Evolutionary conservation across 2,888 invertebrate genomes (phyloP).

Genomic region (Habrosyne pyritoides): DNA sequence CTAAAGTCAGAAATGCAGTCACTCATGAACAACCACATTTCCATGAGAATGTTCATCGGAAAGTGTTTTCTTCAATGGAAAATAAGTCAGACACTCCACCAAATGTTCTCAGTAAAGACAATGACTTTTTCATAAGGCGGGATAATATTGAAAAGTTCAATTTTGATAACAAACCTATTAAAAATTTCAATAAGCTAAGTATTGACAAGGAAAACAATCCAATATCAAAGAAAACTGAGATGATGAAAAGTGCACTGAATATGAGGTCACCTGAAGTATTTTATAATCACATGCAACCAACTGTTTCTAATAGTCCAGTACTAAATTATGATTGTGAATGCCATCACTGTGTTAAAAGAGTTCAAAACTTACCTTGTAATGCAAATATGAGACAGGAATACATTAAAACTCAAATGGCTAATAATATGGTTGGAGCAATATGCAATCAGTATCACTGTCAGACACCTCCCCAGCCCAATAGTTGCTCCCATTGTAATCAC

Average conservation of each 20-base stretch:
- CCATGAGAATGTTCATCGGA: constrained; percentile 16
- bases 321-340: constrained; percentile 48
- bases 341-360: constrained; percentile 54
- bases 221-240: constrained; percentile 46
- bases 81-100: constrained; percentile 40
- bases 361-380: constrained; percentile 20
- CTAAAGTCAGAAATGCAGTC: constrained; percentile 15
- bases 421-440: constrained; percentile 6
- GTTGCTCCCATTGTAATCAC: constrained; percentile 33
- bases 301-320: constrained; percentile 6
- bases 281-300: constrained; percentile 10
- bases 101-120: constrained; percentile 50
- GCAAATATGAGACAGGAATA: constrained; percentile 1
- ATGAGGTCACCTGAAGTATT: constrained; percentile 10
- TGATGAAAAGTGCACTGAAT: constrained; percentile 34
- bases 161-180: constrained; percentile 37
- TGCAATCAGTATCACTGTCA: constrained; percentile 25
- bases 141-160: constrained; percentile 51
- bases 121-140: constrained; percentile 66
- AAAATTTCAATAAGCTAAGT: constrained; percentile 43
- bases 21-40: constrained; percentile 12
- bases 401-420: constrained; percentile 8
- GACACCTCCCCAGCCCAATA: constrained; percentile 23
- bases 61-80: constrained; percentile 42
- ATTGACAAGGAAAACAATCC: constrained; percentile 66